Conservation (phyloP, 2,797 vertebrate species). For the Pipistrellus pygmaeus region DNA sequence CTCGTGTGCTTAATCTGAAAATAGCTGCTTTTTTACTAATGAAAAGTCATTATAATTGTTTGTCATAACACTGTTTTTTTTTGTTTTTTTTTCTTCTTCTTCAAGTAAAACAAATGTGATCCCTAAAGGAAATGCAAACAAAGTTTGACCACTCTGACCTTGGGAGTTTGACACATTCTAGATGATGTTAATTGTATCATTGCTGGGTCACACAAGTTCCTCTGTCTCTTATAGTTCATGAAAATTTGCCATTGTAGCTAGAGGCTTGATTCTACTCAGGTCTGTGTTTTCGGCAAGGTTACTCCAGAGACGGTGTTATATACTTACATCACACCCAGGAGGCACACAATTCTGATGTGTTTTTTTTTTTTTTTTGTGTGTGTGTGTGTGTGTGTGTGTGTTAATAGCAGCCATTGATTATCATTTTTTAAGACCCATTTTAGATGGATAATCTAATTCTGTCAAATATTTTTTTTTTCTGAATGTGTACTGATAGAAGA, state of each 20-base stretch:
- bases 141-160: conserved; percentile 6
- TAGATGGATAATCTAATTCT: background rate
- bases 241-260: background rate
- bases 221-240: background rate
- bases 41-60: conserved; percentile 17
- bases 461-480: conserved; percentile 6
- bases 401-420: background rate
- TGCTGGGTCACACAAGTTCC: background rate
- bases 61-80: background rate
- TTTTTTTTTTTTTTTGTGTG: background rate
- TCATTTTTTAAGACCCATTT: conserved; percentile 8
- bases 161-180: background rate
- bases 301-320: background rate
- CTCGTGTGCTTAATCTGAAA: conserved; percentile 37
- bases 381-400: background rate
- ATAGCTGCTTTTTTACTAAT: background rate
- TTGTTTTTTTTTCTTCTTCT: background rate
- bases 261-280: background rate
- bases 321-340: background rate
- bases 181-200: background rate
- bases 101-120: background rate
- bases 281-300: background rate
- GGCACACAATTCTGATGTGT: background rate
- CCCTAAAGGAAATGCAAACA: background rate
- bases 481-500: background rate